Evolutionary conservation across 2,888 invertebrate genomes (phyloP), one percentile per base, ranked within the genome.

Genomic region (Anthrax anthrax): DNA sequence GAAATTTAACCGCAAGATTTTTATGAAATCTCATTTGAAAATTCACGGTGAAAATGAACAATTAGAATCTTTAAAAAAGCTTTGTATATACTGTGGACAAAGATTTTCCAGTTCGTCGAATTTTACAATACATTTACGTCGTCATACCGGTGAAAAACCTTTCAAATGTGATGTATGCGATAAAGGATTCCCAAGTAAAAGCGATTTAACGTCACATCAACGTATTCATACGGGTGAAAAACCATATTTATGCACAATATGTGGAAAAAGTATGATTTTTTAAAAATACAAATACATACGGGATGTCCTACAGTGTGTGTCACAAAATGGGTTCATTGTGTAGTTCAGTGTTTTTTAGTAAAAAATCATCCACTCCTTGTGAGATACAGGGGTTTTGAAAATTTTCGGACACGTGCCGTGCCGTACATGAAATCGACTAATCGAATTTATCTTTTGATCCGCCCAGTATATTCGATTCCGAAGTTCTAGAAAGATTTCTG

Each of bases 131-230:
- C 80, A 81, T 54, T 78, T 80, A 74, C 71, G 80, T 1, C 70
- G 78, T 0, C 80, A 81, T 53, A 80, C 79, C 0, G 80, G 80
- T 9, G 77, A 77, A 54, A 77, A 77, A 52, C 77, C 77, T 0
- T 77, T 76, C 52, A 76, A 76, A 55, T 77, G 77, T 52, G 77
- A 77, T 52, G 74, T 73, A 45, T 77, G 77, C 51, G 74, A 69
- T 4, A 77, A 76, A 71, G 77, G 76, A 4, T 78, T 78, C 50
- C 77, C 77, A 0, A 70, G 77, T 37, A 76, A 77, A 2, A 77
- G 77, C 0, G 77, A 77, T 59, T 67, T 78, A n/a, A 72, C 73
- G 54, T 74, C 75, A 49, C 77, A 78, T 54, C 64, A 76, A 39
- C 65, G 77, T 34, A 76, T 75, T 0, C 77, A 78, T 46, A 78